A percentile compares a stretch with the other conserved stretches of the same genome.
These are phyloP conservation scores for Ceriagrion tenellum DNA, from an alignment of 2,888 invertebrate genomes.

Conservation along the genomic window DNA sequence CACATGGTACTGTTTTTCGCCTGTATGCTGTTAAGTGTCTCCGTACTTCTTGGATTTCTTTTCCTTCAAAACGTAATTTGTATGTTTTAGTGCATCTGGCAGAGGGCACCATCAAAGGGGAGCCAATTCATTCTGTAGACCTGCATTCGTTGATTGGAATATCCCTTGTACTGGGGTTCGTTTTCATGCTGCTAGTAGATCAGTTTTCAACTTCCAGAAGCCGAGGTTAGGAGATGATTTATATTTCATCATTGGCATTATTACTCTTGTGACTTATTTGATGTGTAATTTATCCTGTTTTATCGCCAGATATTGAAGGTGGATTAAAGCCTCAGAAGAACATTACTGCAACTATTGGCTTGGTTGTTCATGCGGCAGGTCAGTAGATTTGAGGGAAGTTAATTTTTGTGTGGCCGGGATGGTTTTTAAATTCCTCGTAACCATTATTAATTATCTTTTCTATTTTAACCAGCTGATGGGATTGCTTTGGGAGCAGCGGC, in stretches of 20 bases:
- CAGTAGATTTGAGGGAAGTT: constrained; percentile 57
- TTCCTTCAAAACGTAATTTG: background rate
- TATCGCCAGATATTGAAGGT: constrained; percentile 76
- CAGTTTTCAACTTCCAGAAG: constrained; percentile 84
- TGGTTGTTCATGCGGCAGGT: constrained; percentile 98
- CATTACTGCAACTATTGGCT: constrained; percentile 96
- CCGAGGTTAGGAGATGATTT: constrained; percentile 77
- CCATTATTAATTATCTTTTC: background rate
- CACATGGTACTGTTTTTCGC: background rate
- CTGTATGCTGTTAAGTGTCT: background rate
- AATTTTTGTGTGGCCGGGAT: constrained; percentile 59
- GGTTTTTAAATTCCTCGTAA: background rate
- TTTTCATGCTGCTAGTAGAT: constrained; percentile 98
- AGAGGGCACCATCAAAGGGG: constrained; percentile 11
- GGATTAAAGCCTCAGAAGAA: constrained; percentile 77
- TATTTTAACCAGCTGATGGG: constrained; percentile 88
- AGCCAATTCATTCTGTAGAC: constrained; percentile 65
- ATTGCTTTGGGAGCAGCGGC: constrained; percentile 99
- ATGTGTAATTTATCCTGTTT: background rate
- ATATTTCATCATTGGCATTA: background rate
- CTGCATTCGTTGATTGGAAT: constrained; percentile 91
- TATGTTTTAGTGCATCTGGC: constrained; percentile 21
- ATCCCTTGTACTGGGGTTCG: constrained; percentile 95
- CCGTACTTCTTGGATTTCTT: background rate
- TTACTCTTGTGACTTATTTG: background rate